These are phyloP conservation scores for Cheirogaleus medius DNA, from an alignment of 2,113 vertebrate species.

Conservation along the genomic window DNA sequence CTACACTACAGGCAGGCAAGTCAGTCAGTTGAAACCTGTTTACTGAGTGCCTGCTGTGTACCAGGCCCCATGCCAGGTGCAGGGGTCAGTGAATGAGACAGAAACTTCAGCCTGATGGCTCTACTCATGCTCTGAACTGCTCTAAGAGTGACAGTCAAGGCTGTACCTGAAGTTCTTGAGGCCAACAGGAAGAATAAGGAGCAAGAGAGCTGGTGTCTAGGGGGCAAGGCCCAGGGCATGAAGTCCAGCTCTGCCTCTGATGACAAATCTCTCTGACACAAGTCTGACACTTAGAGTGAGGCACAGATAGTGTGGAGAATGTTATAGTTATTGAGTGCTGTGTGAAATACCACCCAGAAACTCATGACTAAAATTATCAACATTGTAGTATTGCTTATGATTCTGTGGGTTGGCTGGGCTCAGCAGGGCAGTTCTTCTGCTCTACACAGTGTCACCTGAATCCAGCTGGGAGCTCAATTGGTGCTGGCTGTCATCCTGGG, in stretches of 20 bases:
- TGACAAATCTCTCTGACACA: background rate
- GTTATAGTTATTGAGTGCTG: background rate
- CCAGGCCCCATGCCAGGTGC: background rate
- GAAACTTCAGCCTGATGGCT: background rate
- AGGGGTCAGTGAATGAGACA: background rate
- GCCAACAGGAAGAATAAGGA: background rate
- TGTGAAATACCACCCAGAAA: background rate
- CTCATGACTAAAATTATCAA: background rate
- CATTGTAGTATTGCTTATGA: background rate
- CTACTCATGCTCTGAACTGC: background rate
- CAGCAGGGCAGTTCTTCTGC: background rate
- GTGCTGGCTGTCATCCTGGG: background rate
- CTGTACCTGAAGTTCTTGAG: background rate
- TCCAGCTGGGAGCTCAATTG: too few relatives aligned
- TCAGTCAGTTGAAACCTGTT: background rate
- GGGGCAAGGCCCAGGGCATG: background rate
- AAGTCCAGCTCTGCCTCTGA: background rate
- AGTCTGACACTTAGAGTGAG: background rate
- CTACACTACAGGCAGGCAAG: fast-evolving
- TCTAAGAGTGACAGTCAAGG: background rate
- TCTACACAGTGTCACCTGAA: background rate
- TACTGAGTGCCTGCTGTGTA: background rate
- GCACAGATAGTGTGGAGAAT: too few relatives aligned
- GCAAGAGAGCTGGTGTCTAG: background rate
- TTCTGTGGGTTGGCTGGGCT: background rate